A percentile compares a stretch with the other conserved stretches of the same genome.
Evolutionary conservation across 1,140 invertebrate genomes (phyloP).

Genomic region (Drosophila tropicalis): DNA sequence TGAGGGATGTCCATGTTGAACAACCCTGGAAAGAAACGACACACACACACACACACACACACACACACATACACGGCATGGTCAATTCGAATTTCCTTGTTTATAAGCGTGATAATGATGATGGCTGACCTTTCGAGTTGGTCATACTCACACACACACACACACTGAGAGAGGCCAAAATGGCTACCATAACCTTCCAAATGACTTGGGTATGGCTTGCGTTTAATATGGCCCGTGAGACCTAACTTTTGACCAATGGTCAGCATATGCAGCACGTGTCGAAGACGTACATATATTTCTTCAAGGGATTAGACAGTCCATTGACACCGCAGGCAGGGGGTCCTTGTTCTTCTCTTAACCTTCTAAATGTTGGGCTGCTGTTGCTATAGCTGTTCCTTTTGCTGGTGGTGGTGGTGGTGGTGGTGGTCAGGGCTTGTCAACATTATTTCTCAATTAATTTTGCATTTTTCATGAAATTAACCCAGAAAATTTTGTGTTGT

Average conservation of each 20-base stretch:
- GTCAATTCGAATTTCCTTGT: slow-evolving; percentile 25
- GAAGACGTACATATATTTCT: slow-evolving; percentile 46
- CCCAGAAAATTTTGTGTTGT: slow-evolving; percentile 62
- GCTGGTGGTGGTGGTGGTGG: slow-evolving; percentile 15
- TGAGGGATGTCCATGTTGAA: slow-evolving; percentile 4
- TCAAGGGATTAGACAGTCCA: slow-evolving; percentile 69
- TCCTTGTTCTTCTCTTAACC: slow-evolving; percentile 25
- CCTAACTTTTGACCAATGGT: slow-evolving; percentile 81
- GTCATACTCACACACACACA: not conserved
- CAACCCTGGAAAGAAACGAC: slow-evolving; percentile 10
- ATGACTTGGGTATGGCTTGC: not conserved
- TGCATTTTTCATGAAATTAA: slow-evolving; percentile 82
- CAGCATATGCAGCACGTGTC: slow-evolving; percentile 59
- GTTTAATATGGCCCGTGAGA: slow-evolving; percentile 14
- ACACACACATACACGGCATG: not conserved
- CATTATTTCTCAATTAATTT: slow-evolving; percentile 83
- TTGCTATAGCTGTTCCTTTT: too few species aligned
- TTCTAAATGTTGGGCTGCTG: slow-evolving; percentile 1
- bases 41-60: not conserved
- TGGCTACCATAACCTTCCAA: slow-evolving; percentile 48
- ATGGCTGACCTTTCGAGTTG: slow-evolving; percentile 76
- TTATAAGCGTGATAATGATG: slow-evolving; percentile 83
- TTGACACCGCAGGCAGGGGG: slow-evolving; percentile 76
- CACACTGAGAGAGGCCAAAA: slow-evolving; percentile 40
- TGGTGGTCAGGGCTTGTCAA: slow-evolving; percentile 76